Percentiles rank a stretch among this genome's conserved stretches.
phyloP scores from a whole-genome alignment of 2,113 vertebrate species.

The Chloropsis hardwickii region DNA sequence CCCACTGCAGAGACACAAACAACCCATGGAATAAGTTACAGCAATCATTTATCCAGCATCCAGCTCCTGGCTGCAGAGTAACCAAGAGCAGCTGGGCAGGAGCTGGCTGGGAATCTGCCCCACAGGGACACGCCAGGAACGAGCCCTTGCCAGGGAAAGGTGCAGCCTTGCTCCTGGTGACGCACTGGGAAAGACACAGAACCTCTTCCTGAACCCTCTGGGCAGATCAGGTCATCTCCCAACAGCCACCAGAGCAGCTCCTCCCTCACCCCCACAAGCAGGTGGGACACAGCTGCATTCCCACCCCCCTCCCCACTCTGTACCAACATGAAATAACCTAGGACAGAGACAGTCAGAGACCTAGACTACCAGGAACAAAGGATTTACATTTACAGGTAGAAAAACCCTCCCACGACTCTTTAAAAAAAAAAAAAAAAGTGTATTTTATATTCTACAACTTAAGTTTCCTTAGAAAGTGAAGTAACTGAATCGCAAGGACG shows the following conservation, averaged over 20 bases:
- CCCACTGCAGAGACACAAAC: neutral
- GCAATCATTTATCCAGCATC: neutral
- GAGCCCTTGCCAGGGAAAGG: neutral
- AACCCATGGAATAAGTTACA: neutral
- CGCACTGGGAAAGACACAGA: neutral
- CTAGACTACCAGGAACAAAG: constrained; percentile 7
- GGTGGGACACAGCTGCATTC: neutral
- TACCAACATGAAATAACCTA: neutral
- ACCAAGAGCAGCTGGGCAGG: neutral
- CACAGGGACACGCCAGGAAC: fast-evolving
- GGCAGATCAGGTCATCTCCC: neutral
- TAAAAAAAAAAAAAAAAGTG: neutral
- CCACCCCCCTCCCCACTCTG: neutral
- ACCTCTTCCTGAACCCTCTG: neutral
- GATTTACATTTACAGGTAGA: constrained; percentile 4
- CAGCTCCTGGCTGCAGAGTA: neutral
- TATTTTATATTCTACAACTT: constrained; percentile 13
- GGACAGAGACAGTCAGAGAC: constrained; percentile 8
- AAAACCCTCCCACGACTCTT: constrained; percentile 41
- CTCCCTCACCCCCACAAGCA: neutral
- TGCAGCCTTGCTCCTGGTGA: neutral
- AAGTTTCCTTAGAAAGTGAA: constrained; percentile 45
- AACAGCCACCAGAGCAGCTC: neutral
- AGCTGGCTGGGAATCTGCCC: neutral
- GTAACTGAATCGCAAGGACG: neutral